A percentile compares a stretch with the other conserved stretches of the same genome.
Evolutionary conservation across 2,888 invertebrate genomes (phyloP).

Genomic region (Morpho achilles): DNA sequence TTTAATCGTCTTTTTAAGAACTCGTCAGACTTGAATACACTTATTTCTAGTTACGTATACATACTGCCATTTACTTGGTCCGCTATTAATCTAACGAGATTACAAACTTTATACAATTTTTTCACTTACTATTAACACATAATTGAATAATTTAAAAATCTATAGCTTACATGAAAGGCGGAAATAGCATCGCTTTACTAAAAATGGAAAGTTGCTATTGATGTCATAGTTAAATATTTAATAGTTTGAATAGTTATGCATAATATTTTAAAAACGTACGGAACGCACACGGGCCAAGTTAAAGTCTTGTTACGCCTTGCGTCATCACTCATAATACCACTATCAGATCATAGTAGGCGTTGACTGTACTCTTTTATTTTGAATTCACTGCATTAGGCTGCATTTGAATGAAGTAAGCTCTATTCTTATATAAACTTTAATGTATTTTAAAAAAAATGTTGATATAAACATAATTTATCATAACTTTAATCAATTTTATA

Average conservation of each 20-base stretch:
- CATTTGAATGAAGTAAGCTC: too few species aligned
- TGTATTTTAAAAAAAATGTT: too few species aligned
- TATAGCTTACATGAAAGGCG: neutral
- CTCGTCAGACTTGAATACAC: neutral
- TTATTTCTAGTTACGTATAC: constrained; percentile 1
- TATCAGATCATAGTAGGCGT: too few species aligned
- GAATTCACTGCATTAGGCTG: too few species aligned
- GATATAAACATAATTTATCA: too few species aligned
- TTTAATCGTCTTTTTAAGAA: constrained; percentile 3
- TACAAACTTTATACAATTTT: neutral
- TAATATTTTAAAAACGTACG: constrained; percentile 1
- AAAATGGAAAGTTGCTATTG: constrained; percentile 6
- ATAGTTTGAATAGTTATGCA: neutral
- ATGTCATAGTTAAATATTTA: constrained; percentile 5
- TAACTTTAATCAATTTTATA: too few species aligned
- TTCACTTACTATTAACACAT: neutral
- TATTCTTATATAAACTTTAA: too few species aligned
- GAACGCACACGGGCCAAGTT: neutral
- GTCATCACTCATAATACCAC: neutral
- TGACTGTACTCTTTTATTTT: too few species aligned
- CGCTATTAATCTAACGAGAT: neutral
- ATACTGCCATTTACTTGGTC: neutral
- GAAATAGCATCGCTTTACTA: constrained; percentile 2
- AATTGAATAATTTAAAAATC: neutral
- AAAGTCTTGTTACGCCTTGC: neutral